Percentiles rank a stretch among this genome's conserved stretches.
Evolutionary conservation across 2,888 invertebrate genomes (phyloP).

Genomic region (Callinectes sapidus): DNA sequence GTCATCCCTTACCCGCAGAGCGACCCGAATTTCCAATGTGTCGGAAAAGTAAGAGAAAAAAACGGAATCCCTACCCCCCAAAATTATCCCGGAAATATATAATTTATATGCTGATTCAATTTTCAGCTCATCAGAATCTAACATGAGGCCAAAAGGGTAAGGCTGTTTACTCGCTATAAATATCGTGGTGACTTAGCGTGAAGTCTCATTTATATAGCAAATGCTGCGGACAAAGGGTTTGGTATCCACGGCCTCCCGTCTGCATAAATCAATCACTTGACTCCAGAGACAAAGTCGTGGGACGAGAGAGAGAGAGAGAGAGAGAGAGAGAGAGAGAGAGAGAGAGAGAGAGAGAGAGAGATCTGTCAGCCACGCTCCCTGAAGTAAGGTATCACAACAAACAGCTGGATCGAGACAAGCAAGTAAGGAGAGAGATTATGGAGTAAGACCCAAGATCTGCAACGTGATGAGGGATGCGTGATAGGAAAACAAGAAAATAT

Average conservation of each 20-base stretch:
- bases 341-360: constrained; percentile 14
- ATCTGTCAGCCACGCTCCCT: background rate
- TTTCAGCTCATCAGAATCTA: background rate
- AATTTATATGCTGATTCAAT: background rate
- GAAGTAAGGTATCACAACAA: background rate
- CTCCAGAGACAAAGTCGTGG: background rate
- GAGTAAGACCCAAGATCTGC: background rate
- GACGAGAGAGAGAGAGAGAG: background rate
- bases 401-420: background rate
- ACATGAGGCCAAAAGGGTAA: background rate
- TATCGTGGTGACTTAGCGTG: background rate
- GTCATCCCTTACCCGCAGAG: background rate
- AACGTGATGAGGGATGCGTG: background rate
- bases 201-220: background rate
- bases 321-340: constrained; percentile 6
- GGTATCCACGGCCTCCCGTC: background rate
- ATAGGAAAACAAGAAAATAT: background rate
- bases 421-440: background rate
- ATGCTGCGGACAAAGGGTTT: background rate
- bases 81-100: background rate
- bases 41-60: background rate
- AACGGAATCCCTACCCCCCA: background rate
- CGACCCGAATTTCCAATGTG: background rate
- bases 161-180: background rate
- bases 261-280: constrained; percentile 29